Percentiles rank a stretch among this genome's conserved stretches.
Conservation (phyloP, 92 coral and sea anemone genomes). For the Paragorgia papillata region DNA sequence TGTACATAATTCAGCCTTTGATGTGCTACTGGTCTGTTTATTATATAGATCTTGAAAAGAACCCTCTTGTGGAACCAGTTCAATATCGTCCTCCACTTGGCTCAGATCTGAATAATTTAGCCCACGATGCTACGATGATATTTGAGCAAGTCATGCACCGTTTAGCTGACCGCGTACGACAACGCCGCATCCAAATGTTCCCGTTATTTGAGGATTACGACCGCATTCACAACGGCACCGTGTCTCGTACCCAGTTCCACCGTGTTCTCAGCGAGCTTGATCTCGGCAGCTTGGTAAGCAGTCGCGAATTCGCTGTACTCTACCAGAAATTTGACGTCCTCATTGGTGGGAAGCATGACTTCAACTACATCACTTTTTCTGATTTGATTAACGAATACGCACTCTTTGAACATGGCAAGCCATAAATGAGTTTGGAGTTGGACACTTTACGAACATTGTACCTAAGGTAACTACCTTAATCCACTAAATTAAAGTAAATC, state of each 20-base stretch:
- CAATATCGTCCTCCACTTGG: conserved; percentile 81
- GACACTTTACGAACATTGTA: background rate
- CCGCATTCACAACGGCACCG: conserved; percentile 97
- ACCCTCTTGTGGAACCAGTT: conserved; percentile 77
- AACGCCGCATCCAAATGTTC: conserved; percentile 94
- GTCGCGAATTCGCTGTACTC: conserved; percentile 78
- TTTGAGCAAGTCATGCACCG: conserved; percentile 97
- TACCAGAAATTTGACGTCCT: conserved; percentile 90
- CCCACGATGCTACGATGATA: conserved; percentile 73
- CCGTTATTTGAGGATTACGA: conserved; percentile 99
- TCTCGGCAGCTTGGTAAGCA: conserved; percentile 90
- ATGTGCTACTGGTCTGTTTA: too few species aligned
- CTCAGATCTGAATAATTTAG: conserved; percentile 76
- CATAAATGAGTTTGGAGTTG: conserved; percentile 38
- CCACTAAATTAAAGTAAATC: background rate
- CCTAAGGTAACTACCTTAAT: background rate
- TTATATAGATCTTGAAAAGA: conserved; percentile 85
- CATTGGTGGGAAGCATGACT: conserved; percentile 94
- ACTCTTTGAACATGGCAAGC: conserved; percentile 86
- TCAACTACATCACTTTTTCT: conserved; percentile 91
- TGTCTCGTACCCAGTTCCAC: conserved; percentile 94
- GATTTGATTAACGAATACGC: conserved; percentile 93
- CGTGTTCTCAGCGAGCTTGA: conserved; percentile 98
- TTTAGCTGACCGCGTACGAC: conserved; percentile 96
- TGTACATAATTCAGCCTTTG: too few species aligned